Conservation (phyloP, 2,113 vertebrate genomes). For the Hoplias malabaricus region DNA sequence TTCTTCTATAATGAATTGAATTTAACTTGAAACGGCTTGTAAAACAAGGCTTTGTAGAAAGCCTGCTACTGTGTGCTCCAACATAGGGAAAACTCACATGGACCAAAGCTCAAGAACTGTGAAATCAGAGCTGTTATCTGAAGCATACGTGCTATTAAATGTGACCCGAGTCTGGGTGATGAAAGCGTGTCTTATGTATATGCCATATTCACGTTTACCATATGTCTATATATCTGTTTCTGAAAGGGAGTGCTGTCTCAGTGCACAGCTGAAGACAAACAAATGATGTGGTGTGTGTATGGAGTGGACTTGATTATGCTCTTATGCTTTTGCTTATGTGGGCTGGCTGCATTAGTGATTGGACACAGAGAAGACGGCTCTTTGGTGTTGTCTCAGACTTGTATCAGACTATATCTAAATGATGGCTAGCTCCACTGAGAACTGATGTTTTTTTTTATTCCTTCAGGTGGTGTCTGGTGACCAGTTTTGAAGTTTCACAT, state of each 20-base stretch:
- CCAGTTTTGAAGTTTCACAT: background rate
- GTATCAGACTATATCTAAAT: background rate
- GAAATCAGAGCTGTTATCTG: background rate
- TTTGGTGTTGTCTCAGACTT: conserved; percentile 1
- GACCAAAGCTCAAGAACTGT: background rate
- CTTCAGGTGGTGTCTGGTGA: background rate
- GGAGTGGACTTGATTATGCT: background rate
- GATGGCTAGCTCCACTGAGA: background rate
- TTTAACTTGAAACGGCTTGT: background rate
- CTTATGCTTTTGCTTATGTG: background rate
- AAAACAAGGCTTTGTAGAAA: background rate
- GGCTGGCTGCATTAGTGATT: background rate
- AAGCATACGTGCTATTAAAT: background rate
- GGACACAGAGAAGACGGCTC: background rate
- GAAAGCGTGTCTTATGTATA: background rate
- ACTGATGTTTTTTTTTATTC: background rate
- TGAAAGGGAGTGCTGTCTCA: background rate
- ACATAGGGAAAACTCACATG: background rate
- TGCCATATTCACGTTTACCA: background rate
- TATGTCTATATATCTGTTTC: background rate
- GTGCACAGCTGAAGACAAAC: background rate
- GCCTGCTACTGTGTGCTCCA: background rate
- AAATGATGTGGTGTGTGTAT: background rate
- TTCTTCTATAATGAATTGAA: background rate
- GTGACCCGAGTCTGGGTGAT: background rate